phyloP scores from a whole-genome alignment of 2,888 invertebrate species.

The Physocephala rufipes region DNA sequence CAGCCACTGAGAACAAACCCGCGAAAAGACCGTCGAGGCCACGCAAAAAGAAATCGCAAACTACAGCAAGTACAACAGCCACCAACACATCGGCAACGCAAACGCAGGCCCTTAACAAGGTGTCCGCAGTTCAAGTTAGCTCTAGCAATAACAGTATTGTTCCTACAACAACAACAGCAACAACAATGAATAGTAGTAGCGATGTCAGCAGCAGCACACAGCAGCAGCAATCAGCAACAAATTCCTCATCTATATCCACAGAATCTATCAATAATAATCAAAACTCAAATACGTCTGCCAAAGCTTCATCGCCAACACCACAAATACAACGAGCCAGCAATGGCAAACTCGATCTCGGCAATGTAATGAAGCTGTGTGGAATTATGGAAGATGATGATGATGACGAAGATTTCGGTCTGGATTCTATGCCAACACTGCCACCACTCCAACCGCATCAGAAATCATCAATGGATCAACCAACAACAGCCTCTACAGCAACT shows the following conservation, averaged over 20 bases:
- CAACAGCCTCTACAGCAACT: conserved; percentile 36
- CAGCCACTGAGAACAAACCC: conserved; percentile 50
- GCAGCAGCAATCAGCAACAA: conserved; percentile 38
- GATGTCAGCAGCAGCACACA: conserved; percentile 33
- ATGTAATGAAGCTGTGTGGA: conserved; percentile 79
- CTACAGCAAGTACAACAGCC: conserved; percentile 34
- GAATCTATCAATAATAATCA: conserved; percentile 24
- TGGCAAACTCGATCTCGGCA: conserved; percentile 73
- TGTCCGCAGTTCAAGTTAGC: conserved; percentile 40
- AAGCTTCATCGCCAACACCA: conserved; percentile 53
- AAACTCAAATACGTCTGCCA: conserved; percentile 41
- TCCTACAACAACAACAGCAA: conserved; percentile 37
- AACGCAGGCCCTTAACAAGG: background rate
- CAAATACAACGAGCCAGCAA: conserved; percentile 59
- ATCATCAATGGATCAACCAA: conserved; percentile 32
- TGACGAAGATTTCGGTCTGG: conserved; percentile 70
- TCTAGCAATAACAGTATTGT: background rate
- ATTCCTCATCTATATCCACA: conserved; percentile 11
- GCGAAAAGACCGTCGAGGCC: conserved; percentile 57
- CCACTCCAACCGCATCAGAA: conserved; percentile 38
- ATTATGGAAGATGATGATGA: conserved; percentile 75
- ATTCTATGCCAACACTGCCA: conserved; percentile 44
- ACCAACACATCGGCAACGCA: conserved; percentile 14
- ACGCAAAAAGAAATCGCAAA: conserved; percentile 54
- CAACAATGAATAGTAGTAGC: conserved; percentile 33